A percentile compares a stretch with the other conserved stretches of the same genome.
These are phyloP conservation scores for Drosophila quinaria DNA, from an alignment of 2,888 invertebrate species.

Conservation along the genomic window DNA sequence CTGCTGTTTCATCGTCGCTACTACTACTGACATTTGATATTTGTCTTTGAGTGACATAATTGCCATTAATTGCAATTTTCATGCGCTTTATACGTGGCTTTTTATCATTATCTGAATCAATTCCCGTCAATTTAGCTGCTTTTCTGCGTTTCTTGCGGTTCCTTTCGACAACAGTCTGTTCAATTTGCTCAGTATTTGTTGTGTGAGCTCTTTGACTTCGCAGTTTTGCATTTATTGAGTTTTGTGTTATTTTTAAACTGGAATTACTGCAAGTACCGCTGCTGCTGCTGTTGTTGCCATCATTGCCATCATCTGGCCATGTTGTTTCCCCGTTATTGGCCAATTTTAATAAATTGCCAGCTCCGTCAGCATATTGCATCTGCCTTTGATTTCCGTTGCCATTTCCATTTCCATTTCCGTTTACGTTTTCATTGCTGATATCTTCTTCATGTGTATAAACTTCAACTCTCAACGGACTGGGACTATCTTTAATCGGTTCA, in stretches of 20 bases:
- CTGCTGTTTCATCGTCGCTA: slow-evolving; percentile 53
- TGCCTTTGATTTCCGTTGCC: slow-evolving; percentile 1
- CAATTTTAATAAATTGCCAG: slow-evolving; percentile 53
- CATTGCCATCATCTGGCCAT: background rate
- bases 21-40: slow-evolving; percentile 51
- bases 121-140: background rate
- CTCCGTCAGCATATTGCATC: background rate
- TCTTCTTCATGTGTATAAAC: slow-evolving; percentile 25
- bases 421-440: slow-evolving; percentile 1
- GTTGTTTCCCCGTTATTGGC: slow-evolving; percentile 21
- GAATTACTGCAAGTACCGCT: slow-evolving; percentile 67
- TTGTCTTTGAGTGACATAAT: slow-evolving; percentile 45
- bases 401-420: background rate
- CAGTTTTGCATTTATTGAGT: slow-evolving; percentile 66
- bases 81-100: slow-evolving; percentile 64
- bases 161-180: slow-evolving; percentile 24
- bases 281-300: background rate
- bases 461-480: slow-evolving; percentile 51
- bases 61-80: slow-evolving; percentile 70
- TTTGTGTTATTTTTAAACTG: slow-evolving; percentile 64
- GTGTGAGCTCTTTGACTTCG: slow-evolving; percentile 34
- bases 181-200: slow-evolving; percentile 6
- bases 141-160: slow-evolving; percentile 57
- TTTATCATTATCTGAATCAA: background rate
- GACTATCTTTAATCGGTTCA: background rate